phyloP scores from a whole-genome alignment of 1,140 invertebrate genomes.

The Ips nitidus region DNA sequence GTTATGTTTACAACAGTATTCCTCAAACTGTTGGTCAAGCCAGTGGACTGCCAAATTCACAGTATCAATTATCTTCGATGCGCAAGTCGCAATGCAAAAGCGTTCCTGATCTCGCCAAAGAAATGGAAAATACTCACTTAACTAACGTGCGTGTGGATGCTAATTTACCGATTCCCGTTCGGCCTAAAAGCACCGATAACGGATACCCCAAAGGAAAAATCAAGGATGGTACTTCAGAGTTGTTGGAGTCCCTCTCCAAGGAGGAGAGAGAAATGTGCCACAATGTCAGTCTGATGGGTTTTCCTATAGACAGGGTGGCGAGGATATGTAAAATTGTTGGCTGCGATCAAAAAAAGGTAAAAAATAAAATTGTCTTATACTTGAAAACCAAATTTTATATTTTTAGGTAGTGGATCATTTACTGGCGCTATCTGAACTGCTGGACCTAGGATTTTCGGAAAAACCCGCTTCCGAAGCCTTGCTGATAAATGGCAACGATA shows the following conservation, averaged over 20 bases:
- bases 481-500: constrained; percentile 75
- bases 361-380: constrained; percentile 52
- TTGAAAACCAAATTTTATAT: constrained; percentile 43
- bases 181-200: constrained; percentile 37
- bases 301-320: constrained; percentile 73
- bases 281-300: constrained; percentile 81
- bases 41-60: neutral
- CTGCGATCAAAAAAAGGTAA: constrained; percentile 82
- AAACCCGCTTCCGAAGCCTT: constrained; percentile 73
- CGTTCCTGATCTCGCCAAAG: constrained; percentile 71
- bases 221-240: constrained; percentile 45
- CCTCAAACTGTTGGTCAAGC: constrained; percentile 16
- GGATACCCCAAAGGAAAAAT: constrained; percentile 39
- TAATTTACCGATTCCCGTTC: constrained; percentile 18
- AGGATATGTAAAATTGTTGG: constrained; percentile 73
- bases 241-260: constrained; percentile 59
- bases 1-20: constrained; percentile 13
- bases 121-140: constrained; percentile 60
- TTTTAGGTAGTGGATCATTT: constrained; percentile 71
- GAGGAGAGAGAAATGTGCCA: constrained; percentile 67
- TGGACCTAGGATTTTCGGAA: constrained; percentile 82
- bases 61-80: neutral
- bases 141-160: constrained; percentile 38
- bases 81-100: constrained; percentile 54
- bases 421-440: constrained; percentile 67